Conservation (phyloP, 2,888 invertebrate species). For the Oxycera nigricornis region DNA sequence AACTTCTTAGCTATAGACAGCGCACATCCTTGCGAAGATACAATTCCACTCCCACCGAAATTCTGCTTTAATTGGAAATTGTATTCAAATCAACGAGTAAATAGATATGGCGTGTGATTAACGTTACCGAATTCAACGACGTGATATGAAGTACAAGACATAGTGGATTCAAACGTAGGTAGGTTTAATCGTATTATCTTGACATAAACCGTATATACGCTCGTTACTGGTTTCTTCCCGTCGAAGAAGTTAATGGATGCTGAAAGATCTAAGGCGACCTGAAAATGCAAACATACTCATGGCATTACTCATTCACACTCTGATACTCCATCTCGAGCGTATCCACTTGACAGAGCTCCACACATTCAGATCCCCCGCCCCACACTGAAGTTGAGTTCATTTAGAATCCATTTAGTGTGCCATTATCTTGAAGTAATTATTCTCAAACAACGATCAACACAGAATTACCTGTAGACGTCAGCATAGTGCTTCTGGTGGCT, state of each 20-base stretch:
- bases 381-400: conserved; percentile 30
- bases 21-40: too few relatives aligned
- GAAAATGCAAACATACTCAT: conserved; percentile 1
- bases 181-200: conserved; percentile 14
- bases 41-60: too few relatives aligned
- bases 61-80: neutral
- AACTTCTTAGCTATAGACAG: too few relatives aligned
- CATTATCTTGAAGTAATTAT: conserved; percentile 33
- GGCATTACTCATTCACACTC: conserved; percentile 23
- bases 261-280: conserved; percentile 11
- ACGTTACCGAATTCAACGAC: neutral
- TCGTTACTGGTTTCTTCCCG: conserved; percentile 31
- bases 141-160: neutral
- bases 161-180: neutral
- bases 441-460: conserved; percentile 38
- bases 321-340: neutral
- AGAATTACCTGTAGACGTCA: conserved; percentile 20
- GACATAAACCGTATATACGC: conserved; percentile 12
- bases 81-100: neutral
- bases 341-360: neutral
- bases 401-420: conserved; percentile 37
- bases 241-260: neutral
- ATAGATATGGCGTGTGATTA: neutral
- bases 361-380: neutral
- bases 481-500: conserved; percentile 2